phyloP scores from a whole-genome alignment of 2,888 invertebrate genomes.

The Didymodactylos carnosus region DNA sequence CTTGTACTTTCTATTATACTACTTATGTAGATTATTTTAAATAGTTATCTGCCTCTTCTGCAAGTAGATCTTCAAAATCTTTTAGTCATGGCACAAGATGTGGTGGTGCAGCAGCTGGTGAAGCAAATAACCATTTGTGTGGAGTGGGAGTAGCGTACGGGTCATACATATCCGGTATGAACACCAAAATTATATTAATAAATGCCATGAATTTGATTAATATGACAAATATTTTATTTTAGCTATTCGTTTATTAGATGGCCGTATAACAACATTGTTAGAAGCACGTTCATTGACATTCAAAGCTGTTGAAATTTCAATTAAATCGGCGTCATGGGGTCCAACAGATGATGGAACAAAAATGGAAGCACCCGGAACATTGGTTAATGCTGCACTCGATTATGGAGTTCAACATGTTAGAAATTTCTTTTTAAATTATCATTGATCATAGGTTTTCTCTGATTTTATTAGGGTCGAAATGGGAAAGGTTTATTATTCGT shows the following conservation, averaged over 20 bases:
- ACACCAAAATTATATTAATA: neutral
- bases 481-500: conserved; percentile 14
- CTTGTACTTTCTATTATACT: neutral
- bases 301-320: neutral
- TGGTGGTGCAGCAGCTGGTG: conserved; percentile 7
- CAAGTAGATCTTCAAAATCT: too few relatives aligned
- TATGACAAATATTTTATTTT: neutral
- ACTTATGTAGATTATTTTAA: neutral
- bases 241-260: conserved; percentile 13
- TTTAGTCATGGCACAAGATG: conserved; percentile 13
- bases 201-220: neutral
- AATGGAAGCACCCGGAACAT: conserved; percentile 9
- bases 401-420: conserved; percentile 1
- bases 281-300: conserved; percentile 10
- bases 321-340: conserved; percentile 14
- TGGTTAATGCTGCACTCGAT: conserved; percentile 3
- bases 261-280: conserved; percentile 8
- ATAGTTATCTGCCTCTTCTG: too few relatives aligned
- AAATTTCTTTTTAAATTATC: neutral
- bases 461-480: neutral
- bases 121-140: conserved; percentile 12
- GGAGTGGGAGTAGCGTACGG: conserved; percentile 13
- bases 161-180: conserved; percentile 4
- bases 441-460: neutral
- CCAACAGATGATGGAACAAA: conserved; percentile 36